Conservation (phyloP, 2,797 vertebrate genomes). For the Lepilemur septentrionalis region DNA sequence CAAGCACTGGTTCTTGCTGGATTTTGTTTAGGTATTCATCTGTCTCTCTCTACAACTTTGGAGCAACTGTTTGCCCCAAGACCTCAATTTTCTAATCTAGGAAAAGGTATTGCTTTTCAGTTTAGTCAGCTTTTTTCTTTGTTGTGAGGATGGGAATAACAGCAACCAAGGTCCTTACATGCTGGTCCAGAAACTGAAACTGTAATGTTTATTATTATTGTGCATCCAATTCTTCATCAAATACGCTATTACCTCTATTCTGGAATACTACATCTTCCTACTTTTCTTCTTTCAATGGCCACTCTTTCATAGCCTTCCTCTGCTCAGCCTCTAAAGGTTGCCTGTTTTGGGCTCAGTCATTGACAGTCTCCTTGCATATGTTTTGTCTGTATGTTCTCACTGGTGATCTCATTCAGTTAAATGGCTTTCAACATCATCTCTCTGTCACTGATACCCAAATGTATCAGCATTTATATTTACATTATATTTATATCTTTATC, state of each 20-base stretch:
- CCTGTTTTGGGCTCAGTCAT: fast-evolving
- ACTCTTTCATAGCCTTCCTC: not conserved
- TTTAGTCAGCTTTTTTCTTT: not conserved
- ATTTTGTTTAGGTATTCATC: not conserved
- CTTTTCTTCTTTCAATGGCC: not conserved
- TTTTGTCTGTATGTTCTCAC: not conserved
- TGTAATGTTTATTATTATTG: not conserved
- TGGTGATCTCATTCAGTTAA: not conserved
- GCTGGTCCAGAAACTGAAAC: not conserved
- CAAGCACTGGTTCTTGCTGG: not conserved
- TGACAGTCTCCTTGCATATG: not conserved
- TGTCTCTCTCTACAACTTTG: not conserved
- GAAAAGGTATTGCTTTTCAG: not conserved
- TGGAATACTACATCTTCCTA: not conserved
- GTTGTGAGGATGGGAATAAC: not conserved
- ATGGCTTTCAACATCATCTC: not conserved
- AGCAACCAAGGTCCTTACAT: not conserved
- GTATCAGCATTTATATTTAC: not conserved
- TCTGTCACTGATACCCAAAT: not conserved
- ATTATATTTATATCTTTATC: not conserved
- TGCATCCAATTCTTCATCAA: not conserved
- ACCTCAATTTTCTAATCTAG: not conserved
- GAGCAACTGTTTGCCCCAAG: not conserved
- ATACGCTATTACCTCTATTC: not conserved
- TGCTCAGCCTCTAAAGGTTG: not conserved